Conservation (phyloP, 1,140 invertebrate species). For the Chrysoperla carnea region DNA sequence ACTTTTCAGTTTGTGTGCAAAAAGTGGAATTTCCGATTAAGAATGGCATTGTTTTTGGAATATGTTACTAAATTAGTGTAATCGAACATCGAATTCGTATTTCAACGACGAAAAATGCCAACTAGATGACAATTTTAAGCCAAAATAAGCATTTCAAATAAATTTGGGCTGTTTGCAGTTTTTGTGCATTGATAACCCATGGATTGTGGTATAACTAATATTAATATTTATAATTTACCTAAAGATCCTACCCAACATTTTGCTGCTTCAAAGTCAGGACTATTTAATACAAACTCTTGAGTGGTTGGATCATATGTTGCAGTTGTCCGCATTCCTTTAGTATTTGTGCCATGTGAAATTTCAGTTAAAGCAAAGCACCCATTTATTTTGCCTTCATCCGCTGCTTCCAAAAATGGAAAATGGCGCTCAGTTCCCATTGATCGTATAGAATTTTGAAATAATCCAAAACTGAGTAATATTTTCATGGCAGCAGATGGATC, state of each 20-base stretch:
- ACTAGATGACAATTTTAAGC: too few species aligned
- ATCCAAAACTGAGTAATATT: constrained; percentile 9
- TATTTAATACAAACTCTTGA: constrained; percentile 71
- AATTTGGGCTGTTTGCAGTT: too few species aligned
- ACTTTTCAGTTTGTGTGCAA: too few species aligned
- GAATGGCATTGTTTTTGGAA: too few species aligned
- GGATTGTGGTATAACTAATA: too few species aligned
- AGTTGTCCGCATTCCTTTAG: constrained; percentile 76
- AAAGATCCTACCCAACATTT: constrained; percentile 90
- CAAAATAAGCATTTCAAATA: too few species aligned
- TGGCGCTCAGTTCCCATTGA: constrained; percentile 62
- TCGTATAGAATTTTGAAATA: constrained; percentile 47
- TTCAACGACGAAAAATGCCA: too few species aligned
- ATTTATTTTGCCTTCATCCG: constrained; percentile 43
- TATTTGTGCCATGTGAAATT: constrained; percentile 85
- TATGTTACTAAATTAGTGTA: too few species aligned
- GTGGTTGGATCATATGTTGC: constrained; percentile 67
- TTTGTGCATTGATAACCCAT: too few species aligned
- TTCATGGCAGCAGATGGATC: constrained; percentile 10
- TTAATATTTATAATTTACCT: too few species aligned
- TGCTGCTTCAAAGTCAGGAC: constrained; percentile 82
- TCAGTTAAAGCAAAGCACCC: constrained; percentile 89
- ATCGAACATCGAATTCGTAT: too few species aligned
- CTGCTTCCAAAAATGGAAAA: constrained; percentile 41
- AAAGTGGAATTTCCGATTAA: too few species aligned